These are phyloP conservation scores for Minunthozetes semirufus DNA, from an alignment of 2,888 invertebrate species.

Conservation along the genomic window DNA sequence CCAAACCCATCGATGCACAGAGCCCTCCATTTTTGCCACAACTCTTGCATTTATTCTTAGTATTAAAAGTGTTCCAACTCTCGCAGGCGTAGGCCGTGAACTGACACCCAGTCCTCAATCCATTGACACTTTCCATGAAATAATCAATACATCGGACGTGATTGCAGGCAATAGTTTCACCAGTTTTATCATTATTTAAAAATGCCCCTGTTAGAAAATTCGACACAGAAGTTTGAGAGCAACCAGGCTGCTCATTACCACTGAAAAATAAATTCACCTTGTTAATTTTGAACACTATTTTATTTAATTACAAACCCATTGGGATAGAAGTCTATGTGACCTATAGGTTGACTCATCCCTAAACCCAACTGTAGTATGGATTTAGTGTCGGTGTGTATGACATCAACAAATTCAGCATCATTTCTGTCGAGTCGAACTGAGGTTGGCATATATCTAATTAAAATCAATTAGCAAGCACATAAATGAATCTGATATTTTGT, in stretches of 20 bases:
- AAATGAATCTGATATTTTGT: not conserved
- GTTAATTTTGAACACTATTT: not conserved
- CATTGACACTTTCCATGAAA: conserved; percentile 47
- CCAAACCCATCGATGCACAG: not conserved
- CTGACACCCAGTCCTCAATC: not conserved
- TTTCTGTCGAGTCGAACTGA: conserved; percentile 36
- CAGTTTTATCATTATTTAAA: conserved; percentile 9
- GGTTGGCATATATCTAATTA: conserved; percentile 11
- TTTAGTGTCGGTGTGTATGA: conserved; percentile 39
- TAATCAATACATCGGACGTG: conserved; percentile 38
- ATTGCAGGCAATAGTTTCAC: conserved; percentile 37
- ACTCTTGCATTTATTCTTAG: not conserved
- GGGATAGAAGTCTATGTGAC: conserved; percentile 48
- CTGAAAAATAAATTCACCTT: not conserved
- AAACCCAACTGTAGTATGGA: conserved; percentile 37
- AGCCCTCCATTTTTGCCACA: not conserved
- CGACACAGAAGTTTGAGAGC: not conserved
- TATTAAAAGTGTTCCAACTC: not conserved
- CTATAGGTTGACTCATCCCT: conserved; percentile 42
- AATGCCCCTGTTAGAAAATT: not conserved
- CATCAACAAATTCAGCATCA: conserved; percentile 42
- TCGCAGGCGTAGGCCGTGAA: not conserved
- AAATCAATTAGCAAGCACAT: not conserved
- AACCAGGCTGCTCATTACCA: conserved; percentile 18
- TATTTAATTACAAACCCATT: conserved; percentile 44